Evolutionary conservation across 2,113 vertebrate species (phyloP).

Genomic region (Syngnathus scovelli): DNA sequence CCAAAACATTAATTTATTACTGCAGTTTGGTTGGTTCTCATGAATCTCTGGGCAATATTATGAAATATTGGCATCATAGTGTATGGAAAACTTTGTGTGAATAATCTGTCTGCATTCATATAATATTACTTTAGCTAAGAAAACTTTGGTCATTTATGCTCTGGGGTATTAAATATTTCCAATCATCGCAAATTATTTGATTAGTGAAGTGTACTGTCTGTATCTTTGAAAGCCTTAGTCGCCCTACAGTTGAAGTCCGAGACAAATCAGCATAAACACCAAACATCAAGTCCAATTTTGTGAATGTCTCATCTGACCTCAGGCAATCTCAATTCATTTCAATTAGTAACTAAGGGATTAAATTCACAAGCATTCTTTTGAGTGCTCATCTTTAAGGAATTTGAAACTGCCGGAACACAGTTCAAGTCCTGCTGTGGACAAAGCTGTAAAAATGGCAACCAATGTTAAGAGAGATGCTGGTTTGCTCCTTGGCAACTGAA

Average conservation of each 20-base stretch:
- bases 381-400: too few species aligned
- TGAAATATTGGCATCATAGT: not conserved
- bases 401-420: too few species aligned
- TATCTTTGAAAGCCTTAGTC: not conserved
- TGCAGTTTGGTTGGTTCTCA: not conserved
- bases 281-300: not conserved
- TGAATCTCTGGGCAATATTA: not conserved
- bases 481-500: not conserved
- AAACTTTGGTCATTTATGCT: not conserved
- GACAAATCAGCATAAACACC: not conserved
- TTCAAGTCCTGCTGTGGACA: not conserved
- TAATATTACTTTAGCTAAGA: not conserved
- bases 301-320: too few species aligned
- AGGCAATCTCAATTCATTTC: too few species aligned
- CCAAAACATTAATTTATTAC: not conserved
- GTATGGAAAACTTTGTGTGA: not conserved
- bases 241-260: not conserved
- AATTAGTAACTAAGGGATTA: too few species aligned
- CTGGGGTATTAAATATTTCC: not conserved
- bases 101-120: not conserved
- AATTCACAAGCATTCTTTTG: too few species aligned
- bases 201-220: not conserved
- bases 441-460: not conserved
- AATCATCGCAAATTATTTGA: not conserved
- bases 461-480: not conserved